A percentile compares a stretch with the other conserved stretches of the same genome.
Conservation (phyloP, 2,797 vertebrate genomes). For the Amblyopsis hoosieri region DNA sequence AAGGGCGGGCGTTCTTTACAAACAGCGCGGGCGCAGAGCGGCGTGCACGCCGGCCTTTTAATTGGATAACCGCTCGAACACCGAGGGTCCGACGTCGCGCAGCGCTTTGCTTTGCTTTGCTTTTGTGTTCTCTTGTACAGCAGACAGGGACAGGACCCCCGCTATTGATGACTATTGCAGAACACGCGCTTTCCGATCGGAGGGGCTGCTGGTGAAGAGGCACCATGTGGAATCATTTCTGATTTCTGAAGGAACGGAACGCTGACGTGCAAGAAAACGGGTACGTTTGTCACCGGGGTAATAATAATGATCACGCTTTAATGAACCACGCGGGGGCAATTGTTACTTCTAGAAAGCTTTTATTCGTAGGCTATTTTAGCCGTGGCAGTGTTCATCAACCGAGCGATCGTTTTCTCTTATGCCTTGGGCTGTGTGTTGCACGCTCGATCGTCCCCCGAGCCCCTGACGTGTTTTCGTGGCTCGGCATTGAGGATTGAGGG, state of each 20-base stretch:
- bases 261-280: constrained; percentile 50
- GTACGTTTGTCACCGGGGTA: constrained; percentile 39
- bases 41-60: not conserved
- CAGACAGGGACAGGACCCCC: too few relatives aligned
- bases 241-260: constrained; percentile 28
- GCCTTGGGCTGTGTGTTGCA: too few relatives aligned
- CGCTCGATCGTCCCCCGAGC: too few relatives aligned
- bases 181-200: constrained; percentile 25
- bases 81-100: not conserved
- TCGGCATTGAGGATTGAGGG: constrained; percentile 1
- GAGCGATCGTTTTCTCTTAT: too few relatives aligned
- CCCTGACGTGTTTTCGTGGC: not conserved
- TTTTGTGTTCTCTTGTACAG: too few relatives aligned
- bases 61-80: not conserved
- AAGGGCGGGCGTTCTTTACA: constrained; percentile 52
- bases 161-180: constrained; percentile 12
- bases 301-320: constrained; percentile 5
- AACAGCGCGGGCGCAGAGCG: constrained; percentile 11
- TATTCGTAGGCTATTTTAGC: too few relatives aligned
- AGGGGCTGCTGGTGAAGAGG: constrained; percentile 28
- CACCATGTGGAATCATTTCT: constrained; percentile 55
- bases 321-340: not conserved
- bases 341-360: too few relatives aligned
- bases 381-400: too few relatives aligned
- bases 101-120: too few relatives aligned